These are phyloP conservation scores for Oncorhynchus keta DNA, from an alignment of 2,113 vertebrate genomes.

Conservation along the genomic window DNA sequence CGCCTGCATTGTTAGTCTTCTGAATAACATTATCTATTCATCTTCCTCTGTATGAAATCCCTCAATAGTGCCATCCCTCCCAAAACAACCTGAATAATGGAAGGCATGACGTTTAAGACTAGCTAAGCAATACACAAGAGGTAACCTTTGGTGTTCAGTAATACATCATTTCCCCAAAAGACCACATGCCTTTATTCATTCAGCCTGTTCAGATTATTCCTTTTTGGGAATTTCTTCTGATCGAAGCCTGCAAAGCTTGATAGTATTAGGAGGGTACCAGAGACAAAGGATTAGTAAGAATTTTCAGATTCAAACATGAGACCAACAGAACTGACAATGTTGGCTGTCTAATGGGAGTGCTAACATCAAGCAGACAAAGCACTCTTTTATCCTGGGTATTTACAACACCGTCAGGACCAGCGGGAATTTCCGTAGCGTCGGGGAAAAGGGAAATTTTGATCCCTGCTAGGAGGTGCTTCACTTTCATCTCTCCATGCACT, in stretches of 20 bases:
- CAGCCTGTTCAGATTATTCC: constrained; percentile 21
- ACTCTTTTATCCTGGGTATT: constrained; percentile 69
- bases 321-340: constrained; percentile 50
- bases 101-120: constrained; percentile 7
- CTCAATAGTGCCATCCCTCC: neutral
- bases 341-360: constrained; percentile 65
- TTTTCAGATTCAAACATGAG: constrained; percentile 39
- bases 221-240: constrained; percentile 9
- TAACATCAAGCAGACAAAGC: constrained; percentile 63
- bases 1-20: constrained; percentile 11
- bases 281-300: constrained; percentile 46
- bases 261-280: constrained; percentile 48
- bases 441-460: constrained; percentile 50
- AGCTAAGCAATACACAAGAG: neutral
- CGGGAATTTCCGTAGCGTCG: constrained; percentile 44
- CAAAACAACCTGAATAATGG: constrained; percentile 14
- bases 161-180: constrained; percentile 34
- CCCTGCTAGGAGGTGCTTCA: constrained; percentile 41
- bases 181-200: constrained; percentile 37
- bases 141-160: constrained; percentile 6
- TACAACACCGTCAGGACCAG: constrained; percentile 60
- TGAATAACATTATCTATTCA: constrained; percentile 20
- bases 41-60: constrained; percentile 10
- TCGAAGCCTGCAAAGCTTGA: constrained; percentile 42
- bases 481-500: constrained; percentile 67